Percentiles rank a stretch among this genome's conserved stretches.
Evolutionary conservation across 2,113 vertebrate species (phyloP).

Genomic region (human (Homo sapiens)): DNA sequence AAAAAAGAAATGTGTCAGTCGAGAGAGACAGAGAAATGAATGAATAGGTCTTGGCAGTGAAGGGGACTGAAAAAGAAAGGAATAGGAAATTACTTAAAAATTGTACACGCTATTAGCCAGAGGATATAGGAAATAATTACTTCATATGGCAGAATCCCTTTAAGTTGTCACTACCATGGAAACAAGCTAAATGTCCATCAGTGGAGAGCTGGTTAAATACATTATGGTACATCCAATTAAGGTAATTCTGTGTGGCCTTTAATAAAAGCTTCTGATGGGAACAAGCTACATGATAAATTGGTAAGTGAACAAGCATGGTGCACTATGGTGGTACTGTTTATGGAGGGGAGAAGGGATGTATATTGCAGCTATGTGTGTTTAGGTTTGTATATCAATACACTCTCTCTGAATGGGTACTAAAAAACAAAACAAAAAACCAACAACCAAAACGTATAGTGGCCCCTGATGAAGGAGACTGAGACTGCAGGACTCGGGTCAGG

Average conservation of each 20-base stretch:
- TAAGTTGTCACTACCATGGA: not conserved
- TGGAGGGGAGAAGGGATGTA: not conserved
- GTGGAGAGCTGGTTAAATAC: not conserved
- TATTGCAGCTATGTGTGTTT: not conserved
- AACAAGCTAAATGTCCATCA: slow-evolving; percentile 7
- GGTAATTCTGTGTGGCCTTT: not conserved
- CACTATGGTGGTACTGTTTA: not conserved
- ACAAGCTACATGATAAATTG: not conserved
- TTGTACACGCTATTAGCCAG: not conserved
- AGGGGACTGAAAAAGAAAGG: not conserved
- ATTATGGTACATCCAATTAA: not conserved
- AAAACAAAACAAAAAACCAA: not conserved
- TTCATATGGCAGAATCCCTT: not conserved
- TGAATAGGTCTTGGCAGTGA: not conserved
- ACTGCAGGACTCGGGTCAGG: not conserved
- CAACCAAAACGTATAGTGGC: not conserved
- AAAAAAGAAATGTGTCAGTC: not conserved
- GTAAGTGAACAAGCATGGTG: not conserved
- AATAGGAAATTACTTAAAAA: not conserved
- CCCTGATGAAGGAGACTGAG: not conserved
- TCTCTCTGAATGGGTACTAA: not conserved
- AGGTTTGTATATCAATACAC: not conserved
- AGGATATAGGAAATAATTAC: not conserved
- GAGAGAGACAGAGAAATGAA: not conserved
- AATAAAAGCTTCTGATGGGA: not conserved